These are phyloP conservation scores for Drosophila murphyi DNA, from an alignment of 1,140 invertebrate genomes.

Conservation along the genomic window DNA sequence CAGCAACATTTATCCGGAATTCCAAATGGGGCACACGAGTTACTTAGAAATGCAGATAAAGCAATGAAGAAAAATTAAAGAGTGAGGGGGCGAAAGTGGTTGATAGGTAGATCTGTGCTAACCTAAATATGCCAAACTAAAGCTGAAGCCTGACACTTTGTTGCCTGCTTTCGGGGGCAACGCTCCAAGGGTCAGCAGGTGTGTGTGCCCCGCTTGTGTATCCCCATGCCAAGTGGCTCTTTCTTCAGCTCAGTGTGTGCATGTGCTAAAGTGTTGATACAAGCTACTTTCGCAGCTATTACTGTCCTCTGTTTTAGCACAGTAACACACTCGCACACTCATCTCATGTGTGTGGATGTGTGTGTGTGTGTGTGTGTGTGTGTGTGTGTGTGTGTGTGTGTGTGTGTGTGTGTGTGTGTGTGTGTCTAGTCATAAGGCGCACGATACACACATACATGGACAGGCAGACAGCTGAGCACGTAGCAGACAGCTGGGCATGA, in stretches of 20 bases:
- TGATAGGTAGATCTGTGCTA: conserved; percentile 33
- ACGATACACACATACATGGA: conserved; percentile 15
- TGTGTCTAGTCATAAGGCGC: conserved; percentile 50
- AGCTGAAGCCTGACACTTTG: conserved; percentile 57
- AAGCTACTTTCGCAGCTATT: conserved; percentile 73
- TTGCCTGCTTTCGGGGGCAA: conserved; percentile 64
- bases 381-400: conserved; percentile 14
- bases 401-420: conserved; percentile 1
- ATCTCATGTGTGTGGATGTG: conserved; percentile 7
- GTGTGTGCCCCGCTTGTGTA: conserved; percentile 26
- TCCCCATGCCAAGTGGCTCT: conserved; percentile 54
- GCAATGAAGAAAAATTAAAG: background rate
- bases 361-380: conserved; percentile 4
- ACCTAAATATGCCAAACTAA: conserved; percentile 75
- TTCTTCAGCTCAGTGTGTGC: conserved; percentile 60
- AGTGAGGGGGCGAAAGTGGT: background rate
- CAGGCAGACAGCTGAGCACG: conserved; percentile 67
- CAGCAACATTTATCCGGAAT: conserved; percentile 65
- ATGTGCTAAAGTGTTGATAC: conserved; percentile 83
- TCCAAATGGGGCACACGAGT: conserved; percentile 56
- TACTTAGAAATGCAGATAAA: background rate
- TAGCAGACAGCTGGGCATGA: conserved; percentile 72
- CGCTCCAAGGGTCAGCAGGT: conserved; percentile 76
- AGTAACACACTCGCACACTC: conserved; percentile 61
- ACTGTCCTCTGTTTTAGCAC: conserved; percentile 58